These are phyloP conservation scores for Acipenser transmontanus DNA, from an alignment of 2,797 vertebrate genomes.

Conservation along the genomic window DNA sequence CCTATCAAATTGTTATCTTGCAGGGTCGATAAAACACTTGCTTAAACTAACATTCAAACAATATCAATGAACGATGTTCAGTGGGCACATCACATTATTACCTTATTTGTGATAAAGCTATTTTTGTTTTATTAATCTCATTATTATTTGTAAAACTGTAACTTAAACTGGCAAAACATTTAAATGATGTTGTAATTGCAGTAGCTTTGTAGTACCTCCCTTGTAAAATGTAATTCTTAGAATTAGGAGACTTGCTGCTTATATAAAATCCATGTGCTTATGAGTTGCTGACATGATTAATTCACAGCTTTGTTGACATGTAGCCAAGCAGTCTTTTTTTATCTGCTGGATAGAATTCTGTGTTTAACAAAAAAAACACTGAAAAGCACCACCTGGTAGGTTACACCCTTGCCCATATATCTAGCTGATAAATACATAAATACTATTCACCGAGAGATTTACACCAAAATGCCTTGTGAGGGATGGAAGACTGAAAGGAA, in stretches of 20 bases:
- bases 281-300: not conserved
- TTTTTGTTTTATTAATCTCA: too few relatives aligned
- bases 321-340: not conserved
- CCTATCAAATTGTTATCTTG: too few relatives aligned
- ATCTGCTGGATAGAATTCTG: not conserved
- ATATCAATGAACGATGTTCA: too few relatives aligned
- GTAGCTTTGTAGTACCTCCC: too few relatives aligned
- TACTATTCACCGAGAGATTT: not conserved
- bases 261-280: not conserved
- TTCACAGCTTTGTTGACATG: not conserved
- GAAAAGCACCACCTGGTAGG: not conserved
- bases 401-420: not conserved
- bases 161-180: too few relatives aligned
- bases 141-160: too few relatives aligned
- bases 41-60: too few relatives aligned
- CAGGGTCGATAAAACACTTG: too few relatives aligned
- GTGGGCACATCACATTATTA: too few relatives aligned
- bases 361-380: not conserved
- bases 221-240: too few relatives aligned
- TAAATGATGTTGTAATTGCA: too few relatives aligned
- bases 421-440: not conserved
- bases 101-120: too few relatives aligned
- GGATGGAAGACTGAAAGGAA: conserved; percentile 13
- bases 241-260: not conserved
- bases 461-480: not conserved